These are phyloP conservation scores for Urechis unicinctus DNA, from an alignment of 2,888 invertebrate genomes.

Conservation along the genomic window DNA sequence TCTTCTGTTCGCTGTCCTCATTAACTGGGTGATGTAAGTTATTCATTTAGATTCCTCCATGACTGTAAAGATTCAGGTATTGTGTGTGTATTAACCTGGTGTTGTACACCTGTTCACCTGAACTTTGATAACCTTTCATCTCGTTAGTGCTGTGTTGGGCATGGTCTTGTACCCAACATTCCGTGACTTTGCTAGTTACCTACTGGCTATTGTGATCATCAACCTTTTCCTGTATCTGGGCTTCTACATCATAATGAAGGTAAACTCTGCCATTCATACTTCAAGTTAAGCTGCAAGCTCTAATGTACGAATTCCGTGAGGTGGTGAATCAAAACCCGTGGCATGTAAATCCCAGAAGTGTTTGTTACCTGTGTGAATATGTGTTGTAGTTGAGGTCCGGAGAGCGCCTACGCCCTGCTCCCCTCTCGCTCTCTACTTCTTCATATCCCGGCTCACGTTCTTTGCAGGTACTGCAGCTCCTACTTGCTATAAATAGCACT, in stretches of 20 bases:
- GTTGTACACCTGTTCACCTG: neutral
- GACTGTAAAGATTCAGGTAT: neutral
- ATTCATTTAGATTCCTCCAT: too few species aligned
- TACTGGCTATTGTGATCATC: conserved; percentile 72
- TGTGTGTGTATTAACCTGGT: conserved; percentile 4
- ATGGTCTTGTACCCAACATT: conserved; percentile 55
- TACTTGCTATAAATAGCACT: neutral
- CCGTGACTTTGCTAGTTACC: conserved; percentile 71
- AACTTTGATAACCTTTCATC: too few species aligned
- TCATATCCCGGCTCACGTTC: conserved; percentile 63
- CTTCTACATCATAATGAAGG: conserved; percentile 80
- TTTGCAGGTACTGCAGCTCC: conserved; percentile 54
- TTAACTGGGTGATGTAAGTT: conserved; percentile 51
- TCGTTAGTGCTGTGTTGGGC: conserved; percentile 65
- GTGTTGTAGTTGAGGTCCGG: conserved; percentile 28
- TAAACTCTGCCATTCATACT: conserved; percentile 38
- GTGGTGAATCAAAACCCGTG: neutral
- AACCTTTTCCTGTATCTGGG: conserved; percentile 74
- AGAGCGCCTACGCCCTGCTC: conserved; percentile 59
- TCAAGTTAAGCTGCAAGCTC: neutral
- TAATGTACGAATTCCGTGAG: neutral
- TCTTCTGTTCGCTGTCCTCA: conserved; percentile 47
- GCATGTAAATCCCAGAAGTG: neutral
- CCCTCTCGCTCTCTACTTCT: conserved; percentile 65
- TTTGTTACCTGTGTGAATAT: neutral